Base-by-base conservation (phyloP, 2,113 vertebrate species). In the Lampris megalopsis region DNA sequence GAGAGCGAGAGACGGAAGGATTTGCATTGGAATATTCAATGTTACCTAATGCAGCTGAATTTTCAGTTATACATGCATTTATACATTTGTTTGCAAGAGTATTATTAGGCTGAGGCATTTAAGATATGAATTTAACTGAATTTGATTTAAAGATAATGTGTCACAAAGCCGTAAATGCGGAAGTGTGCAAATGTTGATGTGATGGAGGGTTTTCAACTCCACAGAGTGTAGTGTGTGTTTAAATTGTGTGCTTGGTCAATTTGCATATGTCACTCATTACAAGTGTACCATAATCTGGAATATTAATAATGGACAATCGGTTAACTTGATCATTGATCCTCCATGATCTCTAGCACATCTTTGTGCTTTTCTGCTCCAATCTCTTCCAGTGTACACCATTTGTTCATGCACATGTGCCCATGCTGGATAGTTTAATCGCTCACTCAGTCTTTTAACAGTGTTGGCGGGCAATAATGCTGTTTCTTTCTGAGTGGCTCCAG, bases 381-480 rank as follows among this genome's bases (percentile, higher is more conserved):
- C 45, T 4, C 75, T 2, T 75, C 59, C 62, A 48, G 79, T 82
- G 71, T 91, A 80, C 79, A 84, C 78, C 79, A 84, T 87, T 89
- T 88, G 72, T 86, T 61, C 71, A 69, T 80, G 81, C 74, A 69
- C 24, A 24, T 24, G 24, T 59, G 68, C 67, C 52, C 9, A 68
- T 82, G 63, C 24, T 81, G 79, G 79, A 84, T 79, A 77, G 63
- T 82, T 54, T 85, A 87, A 83, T 81, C 64, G 83, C 83, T 80
- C 57, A 13, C 83, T 80, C 57, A 13, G 40, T 72, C 71, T 50
- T 81, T 75, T 53, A 49, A 68, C 77, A 63, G 53, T 75, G 65
- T 79, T 83, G 73, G 78, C 81, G 72, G 84, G 79, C 71, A 88
- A 87, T 83, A 83, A 82, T 79, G 79, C 68, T 71, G 65, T 89